phyloP scores from a whole-genome alignment of 1,140 invertebrate genomes.

The Saccostrea glomerata region DNA sequence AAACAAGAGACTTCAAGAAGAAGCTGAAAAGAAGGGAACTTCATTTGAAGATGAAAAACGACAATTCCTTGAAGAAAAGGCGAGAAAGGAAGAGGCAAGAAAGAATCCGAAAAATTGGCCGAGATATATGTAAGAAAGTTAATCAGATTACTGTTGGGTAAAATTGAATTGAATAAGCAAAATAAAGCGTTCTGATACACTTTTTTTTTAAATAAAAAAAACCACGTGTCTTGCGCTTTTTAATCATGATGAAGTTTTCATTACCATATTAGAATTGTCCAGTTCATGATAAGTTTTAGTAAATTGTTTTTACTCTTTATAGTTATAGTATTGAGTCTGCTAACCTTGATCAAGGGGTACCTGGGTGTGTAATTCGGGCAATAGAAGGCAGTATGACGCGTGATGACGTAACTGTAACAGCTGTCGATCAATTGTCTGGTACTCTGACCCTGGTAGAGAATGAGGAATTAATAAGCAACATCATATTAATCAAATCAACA shows the following conservation, averaged over 20 bases:
- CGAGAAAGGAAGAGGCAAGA: conserved; percentile 59
- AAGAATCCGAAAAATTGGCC: conserved; percentile 69
- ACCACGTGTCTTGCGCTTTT: no score
- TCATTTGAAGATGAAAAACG: conserved; percentile 59
- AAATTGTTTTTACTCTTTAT: background rate
- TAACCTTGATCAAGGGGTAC: conserved; percentile 66
- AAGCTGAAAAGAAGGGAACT: conserved; percentile 62
- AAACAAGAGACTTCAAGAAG: conserved; percentile 50
- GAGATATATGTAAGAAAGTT: conserved; percentile 61
- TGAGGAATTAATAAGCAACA: conserved; percentile 75
- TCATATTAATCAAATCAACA: conserved; percentile 63
- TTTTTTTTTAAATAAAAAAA: no score
- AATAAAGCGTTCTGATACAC: no score
- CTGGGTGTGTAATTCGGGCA: conserved; percentile 66
- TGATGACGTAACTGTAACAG: conserved; percentile 65
- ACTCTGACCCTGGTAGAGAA: conserved; percentile 61
- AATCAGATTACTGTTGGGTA: background rate
- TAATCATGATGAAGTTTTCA: no score
- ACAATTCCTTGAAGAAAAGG: conserved; percentile 55
- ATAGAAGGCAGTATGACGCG: conserved; percentile 60
- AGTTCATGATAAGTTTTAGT: background rate
- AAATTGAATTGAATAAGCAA: no score
- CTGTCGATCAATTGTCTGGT: conserved; percentile 64
- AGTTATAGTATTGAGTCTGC: conserved; percentile 64
- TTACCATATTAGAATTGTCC: background rate